Evolutionary conservation across 2,888 invertebrate species (phyloP).

Genomic region (Drosophila neonasuta): DNA sequence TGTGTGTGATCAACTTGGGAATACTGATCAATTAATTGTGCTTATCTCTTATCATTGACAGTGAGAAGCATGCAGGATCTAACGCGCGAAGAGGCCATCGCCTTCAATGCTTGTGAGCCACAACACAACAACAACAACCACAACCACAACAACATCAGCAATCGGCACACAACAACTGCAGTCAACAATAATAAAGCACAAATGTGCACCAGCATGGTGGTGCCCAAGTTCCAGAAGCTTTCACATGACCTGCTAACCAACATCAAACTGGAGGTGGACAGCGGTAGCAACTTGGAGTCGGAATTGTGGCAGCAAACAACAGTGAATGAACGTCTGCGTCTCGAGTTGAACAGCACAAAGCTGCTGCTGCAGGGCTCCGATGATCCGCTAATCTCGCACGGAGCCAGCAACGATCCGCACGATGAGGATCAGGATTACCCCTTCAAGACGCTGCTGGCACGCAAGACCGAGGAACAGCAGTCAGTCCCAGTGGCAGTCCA

Average conservation of each 20-base stretch:
- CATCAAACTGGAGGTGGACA: constrained; percentile 68
- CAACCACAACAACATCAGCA: not conserved
- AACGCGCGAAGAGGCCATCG: constrained; percentile 58
- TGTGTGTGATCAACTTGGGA: constrained; percentile 4
- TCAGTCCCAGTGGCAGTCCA: constrained; percentile 9
- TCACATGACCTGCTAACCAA: constrained; percentile 30
- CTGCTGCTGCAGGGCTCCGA: constrained; percentile 81
- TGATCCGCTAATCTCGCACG: constrained; percentile 82
- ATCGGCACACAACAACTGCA: constrained; percentile 23
- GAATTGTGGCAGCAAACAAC: constrained; percentile 49
- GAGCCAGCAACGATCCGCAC: constrained; percentile 77
- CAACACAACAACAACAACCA: constrained; percentile 28
- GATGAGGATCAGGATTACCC: constrained; percentile 80
- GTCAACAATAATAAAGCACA: constrained; percentile 28
- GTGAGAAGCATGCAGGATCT: constrained; percentile 81
- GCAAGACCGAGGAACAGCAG: constrained; percentile 41
- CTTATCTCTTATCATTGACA: constrained; percentile 43
- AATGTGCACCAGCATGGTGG: constrained; percentile 34
- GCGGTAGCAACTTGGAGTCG: constrained; percentile 43
- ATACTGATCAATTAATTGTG: not conserved
- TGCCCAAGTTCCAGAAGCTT: constrained; percentile 23
- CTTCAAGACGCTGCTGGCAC: constrained; percentile 67
- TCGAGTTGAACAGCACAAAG: constrained; percentile 66
- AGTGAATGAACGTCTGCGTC: constrained; percentile 49
- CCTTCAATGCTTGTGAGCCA: constrained; percentile 45